Conservation (phyloP, 2,113 vertebrate genomes). For the Hypomesus transpacificus region DNA sequence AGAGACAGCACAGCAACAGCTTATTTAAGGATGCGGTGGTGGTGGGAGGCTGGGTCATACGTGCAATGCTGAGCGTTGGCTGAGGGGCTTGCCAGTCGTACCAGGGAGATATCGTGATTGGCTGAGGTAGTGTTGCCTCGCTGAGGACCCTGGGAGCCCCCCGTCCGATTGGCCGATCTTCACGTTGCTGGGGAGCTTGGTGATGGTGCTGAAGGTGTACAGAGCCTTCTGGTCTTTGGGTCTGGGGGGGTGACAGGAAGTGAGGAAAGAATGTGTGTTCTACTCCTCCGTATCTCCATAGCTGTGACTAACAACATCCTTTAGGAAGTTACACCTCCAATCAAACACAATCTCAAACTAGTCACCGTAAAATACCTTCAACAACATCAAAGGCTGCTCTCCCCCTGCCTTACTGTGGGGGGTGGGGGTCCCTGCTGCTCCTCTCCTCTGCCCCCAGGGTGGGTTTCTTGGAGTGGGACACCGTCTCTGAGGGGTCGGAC, state of each 20-base stretch:
- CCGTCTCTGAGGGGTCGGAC: conserved; percentile 75
- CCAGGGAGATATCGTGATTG: conserved; percentile 94
- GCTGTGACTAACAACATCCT: no score
- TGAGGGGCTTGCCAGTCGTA: conserved; percentile 51
- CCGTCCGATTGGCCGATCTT: conserved; percentile 72
- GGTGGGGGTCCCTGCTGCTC: conserved; percentile 65
- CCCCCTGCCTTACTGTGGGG: conserved; percentile 46
- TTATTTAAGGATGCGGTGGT: neutral
- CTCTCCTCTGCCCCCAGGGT: conserved; percentile 80
- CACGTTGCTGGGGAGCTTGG: conserved; percentile 70
- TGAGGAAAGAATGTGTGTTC: neutral
- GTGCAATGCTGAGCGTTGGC: no score
- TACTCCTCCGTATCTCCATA: no score
- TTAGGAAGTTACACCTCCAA: no score
- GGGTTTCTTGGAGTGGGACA: conserved; percentile 85
- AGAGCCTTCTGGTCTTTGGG: conserved; percentile 65
- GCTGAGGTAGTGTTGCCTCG: conserved; percentile 90
- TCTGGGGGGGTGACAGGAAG: conserved; percentile 47
- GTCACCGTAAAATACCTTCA: no score
- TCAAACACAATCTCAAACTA: no score
- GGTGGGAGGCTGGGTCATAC: neutral
- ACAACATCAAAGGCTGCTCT: no score
- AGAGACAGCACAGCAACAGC: conserved; percentile 2
- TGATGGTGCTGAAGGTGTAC: conserved; percentile 74
- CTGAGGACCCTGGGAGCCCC: conserved; percentile 69